Evolutionary conservation across 2,888 invertebrate genomes (phyloP).

Genomic region (Acleris laterana): DNA sequence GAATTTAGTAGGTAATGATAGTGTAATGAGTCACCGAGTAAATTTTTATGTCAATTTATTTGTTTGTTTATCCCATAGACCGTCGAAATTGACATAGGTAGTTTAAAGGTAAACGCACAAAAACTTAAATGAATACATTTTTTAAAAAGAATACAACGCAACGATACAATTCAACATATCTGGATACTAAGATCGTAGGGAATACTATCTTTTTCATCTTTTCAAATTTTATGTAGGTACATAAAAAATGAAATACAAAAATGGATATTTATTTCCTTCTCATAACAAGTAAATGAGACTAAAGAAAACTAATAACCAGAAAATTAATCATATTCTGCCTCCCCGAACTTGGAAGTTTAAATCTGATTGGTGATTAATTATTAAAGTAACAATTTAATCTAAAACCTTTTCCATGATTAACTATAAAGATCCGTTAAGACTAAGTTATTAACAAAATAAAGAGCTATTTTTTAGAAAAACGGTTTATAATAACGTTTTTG

Average conservation of each 20-base stretch:
- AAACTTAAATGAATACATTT: no score
- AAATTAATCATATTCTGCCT: constrained; percentile 18
- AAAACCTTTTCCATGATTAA: constrained; percentile 15
- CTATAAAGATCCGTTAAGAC: background rate
- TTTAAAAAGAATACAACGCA: no score
- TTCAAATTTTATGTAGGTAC: constrained; percentile 4
- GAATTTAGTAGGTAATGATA: no score
- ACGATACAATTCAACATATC: no score
- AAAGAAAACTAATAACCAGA: constrained; percentile 17
- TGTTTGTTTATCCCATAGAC: no score
- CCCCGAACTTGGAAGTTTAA: constrained; percentile 18
- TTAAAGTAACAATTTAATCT: constrained; percentile 1
- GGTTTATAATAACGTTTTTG: no score
- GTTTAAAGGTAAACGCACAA: no score
- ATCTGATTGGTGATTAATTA: constrained; percentile 28
- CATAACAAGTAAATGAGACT: background rate
- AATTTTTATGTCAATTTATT: no score
- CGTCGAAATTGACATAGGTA: no score
- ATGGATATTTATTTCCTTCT: background rate
- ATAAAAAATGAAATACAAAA: background rate
- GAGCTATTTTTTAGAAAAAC: background rate
- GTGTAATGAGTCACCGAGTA: no score
- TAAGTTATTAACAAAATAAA: background rate
- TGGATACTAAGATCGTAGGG: no score
- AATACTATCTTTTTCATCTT: no score